These are phyloP conservation scores for Caenorhabditis sp. DNA, from an alignment of 2,888 invertebrate species.

Conservation along the genomic window DNA sequence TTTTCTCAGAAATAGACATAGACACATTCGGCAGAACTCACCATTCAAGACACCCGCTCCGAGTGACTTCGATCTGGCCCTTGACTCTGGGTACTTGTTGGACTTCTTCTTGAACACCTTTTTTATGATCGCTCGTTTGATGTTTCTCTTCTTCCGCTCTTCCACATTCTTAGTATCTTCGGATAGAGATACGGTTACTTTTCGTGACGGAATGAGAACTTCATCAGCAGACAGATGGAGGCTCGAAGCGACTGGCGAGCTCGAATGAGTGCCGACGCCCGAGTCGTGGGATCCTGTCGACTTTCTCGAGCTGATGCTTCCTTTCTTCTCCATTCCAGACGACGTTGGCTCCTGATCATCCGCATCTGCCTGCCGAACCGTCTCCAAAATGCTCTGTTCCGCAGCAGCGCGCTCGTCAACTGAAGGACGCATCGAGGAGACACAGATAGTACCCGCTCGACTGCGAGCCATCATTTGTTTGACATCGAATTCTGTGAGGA, in stretches of 20 bases:
- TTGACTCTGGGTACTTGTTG: conserved; percentile 9
- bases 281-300: conserved; percentile 44
- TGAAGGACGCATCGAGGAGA: conserved; percentile 26
- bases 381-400: conserved; percentile 37
- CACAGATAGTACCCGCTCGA: conserved; percentile 41
- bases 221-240: conserved; percentile 34
- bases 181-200: conserved; percentile 17
- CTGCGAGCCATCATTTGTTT: conserved; percentile 63
- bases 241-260: conserved; percentile 37
- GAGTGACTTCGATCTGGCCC: conserved; percentile 32
- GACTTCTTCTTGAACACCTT: conserved; percentile 47
- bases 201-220: not conserved
- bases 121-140: conserved; percentile 32
- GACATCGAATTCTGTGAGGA: conserved; percentile 63
- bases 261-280: conserved; percentile 41
- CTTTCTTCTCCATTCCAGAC: conserved; percentile 28
- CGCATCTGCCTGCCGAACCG: conserved; percentile 8
- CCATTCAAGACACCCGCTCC: conserved; percentile 10
- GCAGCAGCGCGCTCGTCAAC: conserved; percentile 15
- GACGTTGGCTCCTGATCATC: conserved; percentile 14
- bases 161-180: conserved; percentile 18
- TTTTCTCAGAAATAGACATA: not conserved
- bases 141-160: conserved; percentile 21
- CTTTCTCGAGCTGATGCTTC: conserved; percentile 36
- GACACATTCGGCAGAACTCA: no score